These are phyloP conservation scores for Pangasius macronema DNA, from an alignment of 2,797 vertebrate species.

Conservation along the genomic window DNA sequence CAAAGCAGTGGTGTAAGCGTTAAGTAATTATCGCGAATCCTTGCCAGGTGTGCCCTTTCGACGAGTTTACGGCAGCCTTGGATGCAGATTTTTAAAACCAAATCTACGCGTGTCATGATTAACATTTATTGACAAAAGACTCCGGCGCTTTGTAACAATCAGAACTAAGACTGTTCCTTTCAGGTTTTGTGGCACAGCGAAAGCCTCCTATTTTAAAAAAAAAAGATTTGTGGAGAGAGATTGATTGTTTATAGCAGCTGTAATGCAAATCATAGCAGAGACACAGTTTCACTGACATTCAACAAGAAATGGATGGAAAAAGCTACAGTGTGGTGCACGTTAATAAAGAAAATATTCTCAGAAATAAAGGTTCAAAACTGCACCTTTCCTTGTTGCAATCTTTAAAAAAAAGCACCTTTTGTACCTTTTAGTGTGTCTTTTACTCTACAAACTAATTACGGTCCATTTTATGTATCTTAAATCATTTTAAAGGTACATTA, in stretches of 20 bases:
- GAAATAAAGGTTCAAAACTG: not conserved
- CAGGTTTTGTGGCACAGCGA: not conserved
- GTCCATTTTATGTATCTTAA: not conserved
- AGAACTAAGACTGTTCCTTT: not conserved
- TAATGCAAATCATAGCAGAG: slow-evolving; percentile 1
- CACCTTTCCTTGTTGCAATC: not conserved
- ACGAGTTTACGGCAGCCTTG: not conserved
- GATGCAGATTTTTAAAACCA: not conserved
- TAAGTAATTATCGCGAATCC: not conserved
- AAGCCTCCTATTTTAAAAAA: not conserved
- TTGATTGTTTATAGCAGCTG: not conserved
- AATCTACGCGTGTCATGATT: not conserved
- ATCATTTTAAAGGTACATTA: not conserved
- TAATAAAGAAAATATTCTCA: not conserved
- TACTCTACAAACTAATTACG: not conserved
- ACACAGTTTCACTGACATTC: not conserved
- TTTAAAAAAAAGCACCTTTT: no score
- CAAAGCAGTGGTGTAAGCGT: not conserved
- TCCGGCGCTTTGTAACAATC: no score
- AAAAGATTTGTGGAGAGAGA: not conserved
- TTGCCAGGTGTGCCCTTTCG: not conserved
- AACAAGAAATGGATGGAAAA: not conserved
- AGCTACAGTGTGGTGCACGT: not conserved
- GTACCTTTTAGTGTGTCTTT: not conserved
- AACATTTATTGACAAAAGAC: not conserved